phyloP scores from a whole-genome alignment of 2,888 invertebrate genomes.

The Argynnis bischoffii region DNA sequence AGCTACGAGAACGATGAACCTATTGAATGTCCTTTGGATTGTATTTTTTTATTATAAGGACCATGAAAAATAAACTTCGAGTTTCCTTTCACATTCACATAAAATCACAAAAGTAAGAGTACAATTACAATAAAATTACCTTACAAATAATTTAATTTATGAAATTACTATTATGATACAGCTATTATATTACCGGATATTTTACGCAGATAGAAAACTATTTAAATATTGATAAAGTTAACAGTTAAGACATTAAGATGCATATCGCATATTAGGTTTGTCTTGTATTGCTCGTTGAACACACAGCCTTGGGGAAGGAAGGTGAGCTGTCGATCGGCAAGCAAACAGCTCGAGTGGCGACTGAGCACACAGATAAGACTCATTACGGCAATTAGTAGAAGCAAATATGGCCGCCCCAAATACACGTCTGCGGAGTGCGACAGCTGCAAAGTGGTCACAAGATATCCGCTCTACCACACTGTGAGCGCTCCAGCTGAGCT shows the following conservation, averaged over 20 bases:
- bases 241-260: slow-evolving; percentile 31
- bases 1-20: too few relatives aligned
- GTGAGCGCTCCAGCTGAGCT: not conserved
- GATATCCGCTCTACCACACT: slow-evolving; percentile 16
- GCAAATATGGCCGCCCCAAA: slow-evolving; percentile 71
- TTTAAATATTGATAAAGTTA: slow-evolving; percentile 25
- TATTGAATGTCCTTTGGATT: too few relatives aligned
- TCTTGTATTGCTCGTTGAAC: slow-evolving; percentile 36
- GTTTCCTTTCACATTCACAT: not conserved
- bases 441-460: slow-evolving; percentile 22
- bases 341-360: slow-evolving; percentile 66
- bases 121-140: too few relatives aligned
- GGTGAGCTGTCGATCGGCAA: slow-evolving; percentile 53
- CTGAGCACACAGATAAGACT: slow-evolving; percentile 69
- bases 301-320: slow-evolving; percentile 52
- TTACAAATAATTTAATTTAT: not conserved
- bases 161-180: not conserved
- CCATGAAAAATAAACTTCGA: too few relatives aligned
- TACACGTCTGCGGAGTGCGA: slow-evolving; percentile 39
- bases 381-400: slow-evolving; percentile 75
- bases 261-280: slow-evolving; percentile 22
- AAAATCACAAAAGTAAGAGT: not conserved
- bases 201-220: slow-evolving; percentile 39
- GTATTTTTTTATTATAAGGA: too few relatives aligned
- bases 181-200: slow-evolving; percentile 25